Evolutionary conservation across 2,888 invertebrate genomes (phyloP), one percentile per base, ranked within the genome.

Genomic region (Arge pagana): DNA sequence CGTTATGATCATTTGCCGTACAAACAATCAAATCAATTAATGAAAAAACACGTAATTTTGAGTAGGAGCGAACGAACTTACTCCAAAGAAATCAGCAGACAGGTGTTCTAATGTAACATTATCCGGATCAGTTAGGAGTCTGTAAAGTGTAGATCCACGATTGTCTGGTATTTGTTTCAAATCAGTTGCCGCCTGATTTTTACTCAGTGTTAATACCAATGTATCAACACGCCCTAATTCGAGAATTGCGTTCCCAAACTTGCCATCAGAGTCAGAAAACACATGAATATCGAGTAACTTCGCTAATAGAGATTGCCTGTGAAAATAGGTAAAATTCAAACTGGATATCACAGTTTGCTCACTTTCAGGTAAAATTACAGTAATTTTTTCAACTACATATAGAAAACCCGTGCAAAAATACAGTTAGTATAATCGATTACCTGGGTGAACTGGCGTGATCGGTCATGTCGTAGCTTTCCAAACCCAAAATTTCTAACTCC

Each of bases 91-190:
- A 59, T 83, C 82, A 13, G 79, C 70, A 1, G 83, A 80, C 7
- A 85, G 74, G 63, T 81, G 77, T 50, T 85, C 84, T 40, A 85
- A 70, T 49, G 78, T 75, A 6, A 85, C 82, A 59, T 78, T 79
- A 70, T 85, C 84, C 16, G 85, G 84, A 62, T 83, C 82, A 11
- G 82, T 78, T 35, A 85, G 71, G 39, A 85, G 77, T 65, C 83
- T 81, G 60, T 82, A 82, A 16, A 83, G 72, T 1, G 81, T 79
- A 2, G 82, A 82, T 13, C 83, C 83, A 45, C 81, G 78, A 58
- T 81, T 80, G 49, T 81, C 79, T 8, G 83, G 82, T 50, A 83
- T 75, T 57, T 81, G 78, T 39, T 76, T 72, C 48, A 78, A 69
- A 63, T 82, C 80, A 42, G 77, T 74, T 15, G 74, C 70, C 50